phyloP scores from a whole-genome alignment of 2,797 vertebrate genomes.

The Fistularia tabacaria region DNA sequence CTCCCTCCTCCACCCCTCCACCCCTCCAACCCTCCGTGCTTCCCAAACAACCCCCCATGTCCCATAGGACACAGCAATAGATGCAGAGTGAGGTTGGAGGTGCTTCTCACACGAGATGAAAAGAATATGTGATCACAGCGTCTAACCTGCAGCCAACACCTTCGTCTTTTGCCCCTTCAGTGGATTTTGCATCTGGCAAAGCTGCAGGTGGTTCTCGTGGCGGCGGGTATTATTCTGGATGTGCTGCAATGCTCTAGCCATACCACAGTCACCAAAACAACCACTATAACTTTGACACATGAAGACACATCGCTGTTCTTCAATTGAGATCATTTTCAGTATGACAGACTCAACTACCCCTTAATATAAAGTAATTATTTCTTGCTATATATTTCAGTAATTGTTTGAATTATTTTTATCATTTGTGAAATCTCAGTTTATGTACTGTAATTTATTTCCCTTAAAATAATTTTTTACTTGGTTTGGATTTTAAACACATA shows the following conservation, averaged over 20 bases:
- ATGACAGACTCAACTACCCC: too few relatives aligned
- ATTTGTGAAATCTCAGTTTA: too few relatives aligned
- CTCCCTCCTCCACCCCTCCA: conserved; percentile 20
- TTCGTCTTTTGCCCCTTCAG: conserved; percentile 85
- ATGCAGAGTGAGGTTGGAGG: conserved; percentile 37
- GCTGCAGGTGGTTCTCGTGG: conserved; percentile 86
- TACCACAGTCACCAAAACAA: conserved; percentile 26
- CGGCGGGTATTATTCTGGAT: conserved; percentile 73
- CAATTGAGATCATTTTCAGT: neutral
- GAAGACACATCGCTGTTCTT: neutral
- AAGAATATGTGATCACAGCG: conserved; percentile 87
- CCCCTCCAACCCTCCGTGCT: too few relatives aligned
- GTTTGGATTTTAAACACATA: too few relatives aligned
- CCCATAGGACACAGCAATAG: conserved; percentile 43
- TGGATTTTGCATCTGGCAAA: conserved; percentile 83
- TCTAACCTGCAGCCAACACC: conserved; percentile 86
- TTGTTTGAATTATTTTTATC: too few relatives aligned
- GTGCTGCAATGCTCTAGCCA: conserved; percentile 67
- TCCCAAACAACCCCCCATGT: neutral
- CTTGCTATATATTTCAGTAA: too few relatives aligned
- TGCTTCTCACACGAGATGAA: conserved; percentile 77
- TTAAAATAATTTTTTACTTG: too few relatives aligned
- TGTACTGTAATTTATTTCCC: too few relatives aligned
- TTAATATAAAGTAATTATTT: too few relatives aligned
- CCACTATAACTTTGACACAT: conserved; percentile 43